Base-by-base conservation (phyloP, 2,113 vertebrate genomes). In the Actinemys pallida region DNA sequence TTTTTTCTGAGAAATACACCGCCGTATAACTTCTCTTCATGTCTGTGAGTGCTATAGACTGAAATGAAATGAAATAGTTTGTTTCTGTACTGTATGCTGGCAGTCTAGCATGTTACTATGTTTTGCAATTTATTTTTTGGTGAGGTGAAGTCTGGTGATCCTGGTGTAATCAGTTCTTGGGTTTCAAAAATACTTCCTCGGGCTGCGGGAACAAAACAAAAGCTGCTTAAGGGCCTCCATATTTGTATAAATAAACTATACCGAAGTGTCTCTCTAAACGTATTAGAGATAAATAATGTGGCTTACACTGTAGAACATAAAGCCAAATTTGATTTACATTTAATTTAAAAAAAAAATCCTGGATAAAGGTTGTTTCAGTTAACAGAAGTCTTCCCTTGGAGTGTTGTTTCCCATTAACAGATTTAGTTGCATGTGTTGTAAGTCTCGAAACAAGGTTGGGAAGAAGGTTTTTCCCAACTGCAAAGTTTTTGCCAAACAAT, bases 201-300 rank as follows among this genome's bases (percentile, higher is more conserved):
- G 53, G 10, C 5, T 88, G 52, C 11, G 49, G 42, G 78, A 87
- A n/a, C 50, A 1, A 10, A 45, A 86, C 35, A 83, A 84, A 90
- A 90, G 3, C 35, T 92, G 75, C 54, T 42, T 85, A 54, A 90
- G 3, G 24, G 84, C 47, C 3, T 84, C 17, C 0, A 0, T 25
- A 3, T 88, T 89, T 88, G 3, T 69, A 31, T 69, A 9, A 0
- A 0, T 69, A 1, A 39, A 56, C 42, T 69, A 17, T 49, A 83
- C 47, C 5, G 47, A 10, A 20, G 6, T 87, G 17, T 24, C 24
- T 24, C 8, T n/a, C 45, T 49, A 65, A 88, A 79, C 12, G 50
- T 57, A 35, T 25, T 56, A 53, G 0, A 84, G 50, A 76, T 42
- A 76, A 88, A 80, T 2, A 57, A 76, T 5, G 2, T 82, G 3